Evolutionary conservation across 2,888 invertebrate species (phyloP), one percentile per base, ranked within the genome.

Genomic region (Periphyllus acericola): DNA sequence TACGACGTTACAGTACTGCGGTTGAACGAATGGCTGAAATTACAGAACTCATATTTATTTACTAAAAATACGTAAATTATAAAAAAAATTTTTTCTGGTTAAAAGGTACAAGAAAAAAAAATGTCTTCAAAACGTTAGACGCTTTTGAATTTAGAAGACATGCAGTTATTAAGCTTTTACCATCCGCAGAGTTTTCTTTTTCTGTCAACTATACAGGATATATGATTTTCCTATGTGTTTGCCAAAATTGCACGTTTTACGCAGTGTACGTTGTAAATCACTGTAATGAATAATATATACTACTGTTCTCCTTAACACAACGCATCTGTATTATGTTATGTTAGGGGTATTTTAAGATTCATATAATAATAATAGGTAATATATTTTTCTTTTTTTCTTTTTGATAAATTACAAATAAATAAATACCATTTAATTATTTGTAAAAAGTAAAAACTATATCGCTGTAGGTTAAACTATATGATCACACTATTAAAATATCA

Each of bases 141-240:
- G 2, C 0, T 34, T 68, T 68, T 40, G 40, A 68, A 29, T 68
- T 34, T 29, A 66, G 21, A 36, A 14, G 8, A 17, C 6, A 40
- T 36, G 55, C 46, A 66, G 66, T 71, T 82, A 82, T 71, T 82
- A 68, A 40, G 46, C 32, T 83, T 29, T 34, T n/a, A 74, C n/a
- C 55, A 52, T n/a, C 46, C 14, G n/a, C n/a, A n/a, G 14, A 46
- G 4, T 46, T 46, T 25, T n/a, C 17, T 60, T 60, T 8, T 36
- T 52, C 66, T 84, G 40, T 84, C 40, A 40, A 75, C 40, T 8
- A 46, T 46, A n/a, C n/a, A 52, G 40, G 52, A 84, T 84, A 75
- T 25, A 84, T 84, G 40, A 29, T 74, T 66, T 75, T 66, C 8
- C 32, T 66, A 76, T 66, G 75, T 76, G 40, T 60, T 75, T 40